A percentile compares a stretch with the other conserved stretches of the same genome.
phyloP scores from a whole-genome alignment of 2,888 invertebrate genomes.

The Coremacera marginata region DNA sequence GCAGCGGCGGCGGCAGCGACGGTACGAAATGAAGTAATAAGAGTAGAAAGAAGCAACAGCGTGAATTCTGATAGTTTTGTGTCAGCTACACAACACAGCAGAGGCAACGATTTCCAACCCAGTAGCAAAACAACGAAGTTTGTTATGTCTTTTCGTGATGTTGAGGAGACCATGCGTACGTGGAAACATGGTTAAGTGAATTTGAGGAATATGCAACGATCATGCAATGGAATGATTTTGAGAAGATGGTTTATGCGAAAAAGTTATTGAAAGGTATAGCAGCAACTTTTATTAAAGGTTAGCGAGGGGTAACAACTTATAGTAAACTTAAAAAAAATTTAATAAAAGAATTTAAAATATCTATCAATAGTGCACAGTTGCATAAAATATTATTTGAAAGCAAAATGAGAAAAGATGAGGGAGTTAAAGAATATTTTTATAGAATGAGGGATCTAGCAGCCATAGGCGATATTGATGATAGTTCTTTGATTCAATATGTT shows the following conservation, averaged over 20 bases:
- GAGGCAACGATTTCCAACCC: not conserved
- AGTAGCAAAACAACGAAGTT: conserved; percentile 15
- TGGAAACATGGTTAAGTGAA: conserved; percentile 34
- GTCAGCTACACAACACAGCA: conserved; percentile 8
- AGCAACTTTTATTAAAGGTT: conserved; percentile 33
- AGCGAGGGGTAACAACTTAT: conserved; percentile 38
- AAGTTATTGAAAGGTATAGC: conserved; percentile 40
- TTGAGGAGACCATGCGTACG: conserved; percentile 38
- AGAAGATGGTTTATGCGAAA: conserved; percentile 46
- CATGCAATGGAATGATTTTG: conserved; percentile 43
- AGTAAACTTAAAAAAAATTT: conserved; percentile 27
- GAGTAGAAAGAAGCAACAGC: too few relatives aligned
- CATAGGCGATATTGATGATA: conserved; percentile 58
- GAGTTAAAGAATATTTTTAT: conserved; percentile 61
- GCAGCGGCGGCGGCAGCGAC: too few relatives aligned
- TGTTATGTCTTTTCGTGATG: conserved; percentile 39
- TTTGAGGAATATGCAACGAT: conserved; percentile 40
- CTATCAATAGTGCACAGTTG: conserved; percentile 34
- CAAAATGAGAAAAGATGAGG: conserved; percentile 59
- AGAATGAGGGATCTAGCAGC: conserved; percentile 64
- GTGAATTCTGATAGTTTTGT: not conserved
- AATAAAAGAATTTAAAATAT: conserved; percentile 41
- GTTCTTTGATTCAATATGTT: conserved; percentile 61
- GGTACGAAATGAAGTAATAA: too few relatives aligned
- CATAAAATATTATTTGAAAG: conserved; percentile 44